Percentiles rank a stretch among this genome's conserved stretches.
These are phyloP conservation scores for Barbus barbus DNA, from an alignment of 2,113 vertebrate genomes.

Conservation along the genomic window DNA sequence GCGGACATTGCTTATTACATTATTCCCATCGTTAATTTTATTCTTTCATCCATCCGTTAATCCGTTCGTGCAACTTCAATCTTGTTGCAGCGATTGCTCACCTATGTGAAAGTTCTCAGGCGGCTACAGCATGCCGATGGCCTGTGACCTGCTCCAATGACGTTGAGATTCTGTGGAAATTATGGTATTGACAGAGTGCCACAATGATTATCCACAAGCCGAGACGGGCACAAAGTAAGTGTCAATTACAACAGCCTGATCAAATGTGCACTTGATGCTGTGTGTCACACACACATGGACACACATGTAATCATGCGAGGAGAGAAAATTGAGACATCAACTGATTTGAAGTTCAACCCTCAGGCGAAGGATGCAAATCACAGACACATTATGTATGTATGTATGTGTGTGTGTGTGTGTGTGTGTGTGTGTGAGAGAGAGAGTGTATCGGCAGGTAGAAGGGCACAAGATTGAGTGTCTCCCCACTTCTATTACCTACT, in stretches of 20 bases:
- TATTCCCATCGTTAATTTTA: constrained; percentile 26
- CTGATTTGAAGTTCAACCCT: constrained; percentile 25
- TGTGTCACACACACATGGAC: constrained; percentile 37
- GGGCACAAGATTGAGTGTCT: constrained; percentile 10
- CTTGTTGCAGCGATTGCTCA: background rate
- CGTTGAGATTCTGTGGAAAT: constrained; percentile 16
- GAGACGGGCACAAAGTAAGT: background rate
- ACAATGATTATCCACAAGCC: background rate
- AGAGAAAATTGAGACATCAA: constrained; percentile 33
- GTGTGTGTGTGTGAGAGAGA: background rate
- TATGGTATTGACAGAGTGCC: background rate
- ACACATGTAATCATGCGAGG: constrained; percentile 25
- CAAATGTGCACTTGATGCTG: constrained; percentile 14
- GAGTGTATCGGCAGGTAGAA: constrained; percentile 9
- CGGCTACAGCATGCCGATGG: background rate
- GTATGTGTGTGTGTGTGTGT: constrained; percentile 17
- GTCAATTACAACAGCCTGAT: constrained; percentile 25
- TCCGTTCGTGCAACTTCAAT: constrained; percentile 9
- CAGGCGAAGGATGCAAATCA: constrained; percentile 44
- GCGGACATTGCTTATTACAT: constrained; percentile 38
- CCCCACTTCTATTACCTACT: constrained; percentile 17
- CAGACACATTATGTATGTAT: constrained; percentile 17
- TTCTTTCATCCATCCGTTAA: background rate
- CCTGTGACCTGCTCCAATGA: constrained; percentile 30
- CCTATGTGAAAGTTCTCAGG: constrained; percentile 2